Evolutionary conservation across 2,888 invertebrate genomes (phyloP), one percentile per base, ranked within the genome.

Genomic region (Drosophila robusta): DNA sequence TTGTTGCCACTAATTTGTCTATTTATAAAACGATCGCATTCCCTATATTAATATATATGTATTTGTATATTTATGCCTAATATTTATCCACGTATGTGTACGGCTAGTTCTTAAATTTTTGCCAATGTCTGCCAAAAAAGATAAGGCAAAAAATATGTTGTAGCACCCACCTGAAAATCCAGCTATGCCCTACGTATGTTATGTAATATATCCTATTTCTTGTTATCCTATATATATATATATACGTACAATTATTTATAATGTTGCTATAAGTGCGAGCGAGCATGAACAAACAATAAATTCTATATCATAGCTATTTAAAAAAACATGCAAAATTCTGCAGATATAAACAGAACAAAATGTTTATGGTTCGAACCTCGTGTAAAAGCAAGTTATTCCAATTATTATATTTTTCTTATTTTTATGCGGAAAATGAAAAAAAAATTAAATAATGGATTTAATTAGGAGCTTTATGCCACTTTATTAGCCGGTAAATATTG

Each of bases 201-300:
- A 68, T 24, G 8, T 44, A 51, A 8, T 18, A 29, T 36, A 52
- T 41, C 4, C 12, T 29, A 45, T 41, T 54, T 24, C 26, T 18
- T 49, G 29, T 54, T 60, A 34, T 34, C 32, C 32, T 34, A 32
- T 18, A 41, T 41, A 32, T 32, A 32, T 12, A 12, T 36, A 7
- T 42, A 14, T 34, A 26, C 39, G 26, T 22, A 47, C 12, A 45
- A 45, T 70, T 66, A 75, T 60, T 39, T 55, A 44, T 47, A 55
- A 34, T 52, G 32, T 46, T 22, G 49, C 8, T 36, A 14, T 41
- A 16, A 12, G 5, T 12, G 60, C 22, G 64, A 64, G 81, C 78
- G 67, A 54, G 47, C 49, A 63, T 78, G 72, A 81, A 61, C 75
- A 75, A 75, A 58, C 9, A 29, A 29, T 29, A 29, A 29, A 46